Percentiles rank a stretch among this genome's conserved stretches.
Evolutionary conservation across 2,113 vertebrate species (phyloP).

Genomic region (Sporophila hypoxantha): DNA sequence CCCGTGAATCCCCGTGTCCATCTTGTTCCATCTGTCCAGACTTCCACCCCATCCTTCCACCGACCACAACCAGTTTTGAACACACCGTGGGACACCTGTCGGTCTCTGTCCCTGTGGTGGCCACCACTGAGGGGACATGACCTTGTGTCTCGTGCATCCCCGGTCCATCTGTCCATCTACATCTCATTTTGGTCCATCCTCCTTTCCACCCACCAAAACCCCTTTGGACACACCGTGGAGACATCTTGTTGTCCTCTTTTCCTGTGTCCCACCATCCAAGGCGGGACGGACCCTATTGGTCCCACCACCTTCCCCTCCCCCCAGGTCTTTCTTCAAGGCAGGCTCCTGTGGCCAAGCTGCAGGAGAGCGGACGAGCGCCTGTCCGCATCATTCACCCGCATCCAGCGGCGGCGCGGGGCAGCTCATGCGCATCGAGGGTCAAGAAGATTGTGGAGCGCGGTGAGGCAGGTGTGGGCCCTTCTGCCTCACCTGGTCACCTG

Average conservation of each 20-base stretch:
- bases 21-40: too few relatives aligned
- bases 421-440: conserved; percentile 84
- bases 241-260: accelerated
- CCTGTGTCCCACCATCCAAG: accelerated
- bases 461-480: neutral
- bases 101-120: too few relatives aligned
- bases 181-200: neutral
- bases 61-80: too few relatives aligned
- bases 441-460: conserved; percentile 88
- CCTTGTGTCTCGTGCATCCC: too few relatives aligned
- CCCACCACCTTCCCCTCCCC: neutral
- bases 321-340: conserved; percentile 82
- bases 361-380: conserved; percentile 86
- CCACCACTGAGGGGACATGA: too few relatives aligned
- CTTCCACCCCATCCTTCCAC: too few relatives aligned
- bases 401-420: conserved; percentile 82
- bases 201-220: too few relatives aligned
- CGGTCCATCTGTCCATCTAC: neutral
- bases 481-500: neutral
- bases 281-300: accelerated
- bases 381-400: conserved; percentile 81
- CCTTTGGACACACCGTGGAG: neutral
- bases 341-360: conserved; percentile 83
- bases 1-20: too few relatives aligned
- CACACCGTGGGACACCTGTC: too few relatives aligned